Base-by-base conservation (phyloP, 2,888 invertebrate genomes). In the Tipula vernalis region DNA sequence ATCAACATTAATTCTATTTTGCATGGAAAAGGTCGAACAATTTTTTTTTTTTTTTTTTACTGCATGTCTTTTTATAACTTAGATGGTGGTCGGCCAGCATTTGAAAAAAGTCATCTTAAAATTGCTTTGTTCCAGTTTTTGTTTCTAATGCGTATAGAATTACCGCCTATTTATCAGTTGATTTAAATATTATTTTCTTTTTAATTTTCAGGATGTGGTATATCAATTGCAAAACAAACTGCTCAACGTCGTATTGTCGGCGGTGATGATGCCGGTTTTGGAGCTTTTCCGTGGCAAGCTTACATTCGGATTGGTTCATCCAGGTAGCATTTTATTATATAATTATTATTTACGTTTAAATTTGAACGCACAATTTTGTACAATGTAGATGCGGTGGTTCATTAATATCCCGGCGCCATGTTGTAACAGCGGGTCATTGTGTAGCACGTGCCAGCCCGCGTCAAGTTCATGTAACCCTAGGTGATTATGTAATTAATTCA, bases 261-360 rank as follows among this genome's bases (percentile, higher is more conserved):
- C 0, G 98, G 98, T 0, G 97, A 97, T 89, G 98, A 98, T 90
- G 97, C 98, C 0, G 98, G 98, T 85, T 98, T 98, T 91, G 98
- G 97, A 28, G 96, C 97, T 87, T 98, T 98, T 90, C 98, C 98
- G 36, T 98, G 98, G 98, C 98, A 98, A 92, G 97, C 98, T 0
- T 98, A 98, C 92, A 98, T 98, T 90, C 93, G 98, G 90, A 98
- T 98, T 87, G 98, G 98, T 88, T 97, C 98, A 83, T 97, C 97
- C 89, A 94, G 95, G 95, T 95, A 92, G 91, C 88, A 85, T 47
- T 8, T 39, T 18, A 42, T 44, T 10, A 15, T 6, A 83, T 10
- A n/a, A 6, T 12, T 3, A 39, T n/a, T 39, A 15, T n/a, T 15
- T 39, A 71, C 8, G 3, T 51, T 28, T 28, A 28, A 28, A 71